Conservation (phyloP, 2,797 vertebrate genomes). For the Tragopan temminckii region DNA sequence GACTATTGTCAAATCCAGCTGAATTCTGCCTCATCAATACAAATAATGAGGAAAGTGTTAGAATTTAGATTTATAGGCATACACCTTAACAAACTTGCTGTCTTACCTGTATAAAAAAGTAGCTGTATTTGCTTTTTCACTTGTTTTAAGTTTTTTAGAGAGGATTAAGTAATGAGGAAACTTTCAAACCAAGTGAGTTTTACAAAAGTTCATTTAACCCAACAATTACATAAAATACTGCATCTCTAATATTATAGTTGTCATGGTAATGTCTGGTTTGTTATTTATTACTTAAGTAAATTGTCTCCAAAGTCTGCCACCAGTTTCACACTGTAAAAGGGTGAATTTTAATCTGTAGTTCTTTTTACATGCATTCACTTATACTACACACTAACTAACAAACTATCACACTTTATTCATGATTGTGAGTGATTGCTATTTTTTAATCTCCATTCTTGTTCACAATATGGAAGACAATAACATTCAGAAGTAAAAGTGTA, state of each 20-base stretch:
- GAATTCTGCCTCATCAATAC: neutral
- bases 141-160: slow-evolving; percentile 1
- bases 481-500: neutral
- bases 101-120: neutral
- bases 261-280: slow-evolving; percentile 61
- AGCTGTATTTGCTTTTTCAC: neutral
- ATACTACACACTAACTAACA: slow-evolving; percentile 5
- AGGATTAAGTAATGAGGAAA: neutral
- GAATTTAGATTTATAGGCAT: neutral
- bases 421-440: neutral
- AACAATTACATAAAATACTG: slow-evolving; percentile 32
- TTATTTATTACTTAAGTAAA: slow-evolving; percentile 70
- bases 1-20: neutral
- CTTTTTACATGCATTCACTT: neutral
- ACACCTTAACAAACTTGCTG: neutral
- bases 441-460: neutral
- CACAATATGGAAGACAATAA: neutral
- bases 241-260: slow-evolving; percentile 38
- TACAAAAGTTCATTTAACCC: slow-evolving; percentile 25
- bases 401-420: neutral
- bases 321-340: slow-evolving; percentile 30
- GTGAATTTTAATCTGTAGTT: neutral
- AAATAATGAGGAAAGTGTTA: neutral
- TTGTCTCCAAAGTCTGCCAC: slow-evolving; percentile 53
- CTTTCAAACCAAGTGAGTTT: neutral